Evolutionary conservation across 1,140 invertebrate genomes (phyloP).

Genomic region (Rhagoletis pomonella): DNA sequence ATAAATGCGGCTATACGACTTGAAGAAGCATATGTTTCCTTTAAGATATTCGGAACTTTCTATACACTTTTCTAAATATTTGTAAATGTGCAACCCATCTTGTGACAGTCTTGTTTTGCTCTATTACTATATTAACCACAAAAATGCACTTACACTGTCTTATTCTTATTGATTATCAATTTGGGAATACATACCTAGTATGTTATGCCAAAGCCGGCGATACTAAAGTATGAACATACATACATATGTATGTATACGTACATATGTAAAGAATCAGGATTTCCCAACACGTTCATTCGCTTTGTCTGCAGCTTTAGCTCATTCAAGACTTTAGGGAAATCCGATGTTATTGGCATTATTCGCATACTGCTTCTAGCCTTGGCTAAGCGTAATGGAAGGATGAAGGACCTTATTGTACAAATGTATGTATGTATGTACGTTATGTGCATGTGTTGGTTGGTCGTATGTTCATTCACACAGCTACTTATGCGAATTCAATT

Average conservation of each 20-base stretch:
- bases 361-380: not conserved
- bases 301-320: slow-evolving; percentile 45
- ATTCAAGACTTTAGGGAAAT: slow-evolving; percentile 47
- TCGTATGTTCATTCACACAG: slow-evolving; percentile 48
- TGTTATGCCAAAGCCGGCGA: slow-evolving; percentile 20
- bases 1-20: not conserved
- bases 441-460: not conserved
- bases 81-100: not conserved
- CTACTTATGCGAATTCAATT: slow-evolving; percentile 66
- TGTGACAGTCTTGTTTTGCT: not conserved
- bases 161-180: slow-evolving; percentile 71
- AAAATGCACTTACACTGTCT: not conserved
- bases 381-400: too few relatives aligned
- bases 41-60: not conserved
- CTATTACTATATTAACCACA: slow-evolving; percentile 52
- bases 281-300: slow-evolving; percentile 42
- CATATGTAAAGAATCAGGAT: not conserved
- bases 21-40: slow-evolving; percentile 29
- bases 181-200: slow-evolving; percentile 64
- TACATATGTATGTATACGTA: not conserved
- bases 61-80: too few relatives aligned
- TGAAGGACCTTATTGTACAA: too few relatives aligned
- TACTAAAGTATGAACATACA: not conserved
- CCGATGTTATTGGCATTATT: slow-evolving; percentile 21
- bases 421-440: not conserved